These are phyloP conservation scores for Oscheius myriophilus DNA, from an alignment of 2,888 invertebrate genomes.

Conservation along the genomic window DNA sequence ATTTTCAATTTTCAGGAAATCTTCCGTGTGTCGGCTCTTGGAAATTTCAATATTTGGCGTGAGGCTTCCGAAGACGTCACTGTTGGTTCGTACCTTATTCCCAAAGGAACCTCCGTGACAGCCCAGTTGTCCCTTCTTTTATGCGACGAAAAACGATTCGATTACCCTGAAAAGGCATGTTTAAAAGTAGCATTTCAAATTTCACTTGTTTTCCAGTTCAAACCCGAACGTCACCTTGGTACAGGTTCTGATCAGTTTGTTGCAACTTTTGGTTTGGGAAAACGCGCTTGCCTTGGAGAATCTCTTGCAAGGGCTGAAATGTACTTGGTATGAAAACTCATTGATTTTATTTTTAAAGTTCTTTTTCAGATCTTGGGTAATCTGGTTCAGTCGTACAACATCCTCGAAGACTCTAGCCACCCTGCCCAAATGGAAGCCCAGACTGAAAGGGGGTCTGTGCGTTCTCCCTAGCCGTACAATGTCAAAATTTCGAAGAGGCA, in stretches of 20 bases:
- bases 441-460: not conserved
- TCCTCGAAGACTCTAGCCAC: not conserved
- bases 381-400: conserved; percentile 4
- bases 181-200: not conserved
- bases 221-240: conserved; percentile 12
- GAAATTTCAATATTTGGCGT: conserved; percentile 3
- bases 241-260: conserved; percentile 1
- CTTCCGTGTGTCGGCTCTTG: too few species aligned
- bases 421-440: not conserved
- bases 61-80: conserved; percentile 10
- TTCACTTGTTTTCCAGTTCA: not conserved
- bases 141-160: conserved; percentile 4
- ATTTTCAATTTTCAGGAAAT: too few species aligned
- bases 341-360: not conserved
- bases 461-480: conserved; percentile 12
- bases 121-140: conserved; percentile 21
- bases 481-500: conserved; percentile 1
- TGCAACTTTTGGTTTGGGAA: conserved; percentile 15
- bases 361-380: conserved; percentile 19
- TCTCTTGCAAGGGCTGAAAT: conserved; percentile 16
- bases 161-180: conserved; percentile 6
- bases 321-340: conserved; percentile 11
- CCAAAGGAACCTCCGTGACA: conserved; percentile 18
- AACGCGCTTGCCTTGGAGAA: conserved; percentile 19
- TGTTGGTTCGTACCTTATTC: conserved; percentile 5